Evolutionary conservation across 2,113 vertebrate species (phyloP).

Genomic region (Tychaedon coryphoeus): DNA sequence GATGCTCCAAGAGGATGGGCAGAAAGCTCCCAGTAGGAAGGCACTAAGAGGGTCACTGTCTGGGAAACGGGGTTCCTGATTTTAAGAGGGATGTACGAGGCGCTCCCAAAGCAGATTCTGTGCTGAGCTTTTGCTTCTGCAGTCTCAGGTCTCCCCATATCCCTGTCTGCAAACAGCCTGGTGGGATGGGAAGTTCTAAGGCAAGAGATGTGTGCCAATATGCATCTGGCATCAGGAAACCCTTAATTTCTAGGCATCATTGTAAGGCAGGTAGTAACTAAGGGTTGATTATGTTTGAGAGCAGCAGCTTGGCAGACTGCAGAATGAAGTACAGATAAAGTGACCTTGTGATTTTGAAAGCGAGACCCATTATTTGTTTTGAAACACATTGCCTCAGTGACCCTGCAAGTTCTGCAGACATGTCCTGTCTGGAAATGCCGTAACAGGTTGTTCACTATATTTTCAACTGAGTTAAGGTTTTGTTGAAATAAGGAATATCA

Average conservation of each 20-base stretch:
- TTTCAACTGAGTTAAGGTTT: constrained; percentile 42
- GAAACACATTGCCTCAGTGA: constrained; percentile 40
- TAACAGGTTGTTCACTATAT: constrained; percentile 24
- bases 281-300: not conserved
- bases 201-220: not conserved
- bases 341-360: constrained; percentile 44
- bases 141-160: not conserved
- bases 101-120: not conserved
- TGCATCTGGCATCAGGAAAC: not conserved
- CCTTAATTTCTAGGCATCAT: not conserved
- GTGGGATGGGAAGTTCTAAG: not conserved
- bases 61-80: not conserved
- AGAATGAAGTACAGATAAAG: constrained; percentile 42
- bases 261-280: not conserved
- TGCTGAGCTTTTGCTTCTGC: not conserved
- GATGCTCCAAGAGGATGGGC: not conserved
- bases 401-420: constrained; percentile 28
- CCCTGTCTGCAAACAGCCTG: not conserved
- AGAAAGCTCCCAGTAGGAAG: not conserved
- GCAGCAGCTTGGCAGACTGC: not conserved
- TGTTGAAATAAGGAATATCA: constrained; percentile 61
- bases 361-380: constrained; percentile 6
- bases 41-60: not conserved
- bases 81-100: rapidly evolving
- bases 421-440: constrained; percentile 30